Percentiles rank a stretch among this genome's conserved stretches.
phyloP scores from a whole-genome alignment of 2,113 vertebrate genomes.

The Oryzias curvinotus region DNA sequence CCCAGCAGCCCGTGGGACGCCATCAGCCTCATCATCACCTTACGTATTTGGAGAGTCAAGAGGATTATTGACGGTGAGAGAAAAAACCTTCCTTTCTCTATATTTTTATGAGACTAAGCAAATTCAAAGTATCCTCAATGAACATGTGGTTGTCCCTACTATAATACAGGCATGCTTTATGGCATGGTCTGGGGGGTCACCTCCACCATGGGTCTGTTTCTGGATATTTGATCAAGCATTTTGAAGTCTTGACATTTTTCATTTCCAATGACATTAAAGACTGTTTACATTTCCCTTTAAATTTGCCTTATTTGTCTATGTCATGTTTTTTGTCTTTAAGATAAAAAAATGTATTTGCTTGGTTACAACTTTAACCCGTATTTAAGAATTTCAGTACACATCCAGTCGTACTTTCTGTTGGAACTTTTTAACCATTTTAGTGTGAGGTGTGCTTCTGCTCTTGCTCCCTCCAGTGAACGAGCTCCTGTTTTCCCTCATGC shows the following conservation, averaged over 20 bases:
- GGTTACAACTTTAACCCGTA: neutral
- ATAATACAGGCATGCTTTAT: conserved; percentile 53
- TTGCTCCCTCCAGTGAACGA: conserved; percentile 37
- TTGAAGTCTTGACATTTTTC: neutral
- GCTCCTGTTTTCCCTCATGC: conserved; percentile 23
- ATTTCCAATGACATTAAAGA: neutral
- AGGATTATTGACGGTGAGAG: conserved; percentile 94
- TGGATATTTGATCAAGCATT: conserved; percentile 46
- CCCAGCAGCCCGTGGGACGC: conserved; percentile 98
- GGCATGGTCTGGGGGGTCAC: conserved; percentile 60
- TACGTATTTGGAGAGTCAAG: conserved; percentile 97
- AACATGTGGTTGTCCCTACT: conserved; percentile 67
- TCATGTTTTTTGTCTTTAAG: neutral
- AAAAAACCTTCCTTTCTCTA: conserved; percentile 22
- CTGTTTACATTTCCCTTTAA: neutral
- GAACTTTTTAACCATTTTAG: no score
- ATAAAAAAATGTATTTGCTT: neutral
- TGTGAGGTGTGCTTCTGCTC: conserved; percentile 8
- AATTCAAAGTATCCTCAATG: conserved; percentile 64
- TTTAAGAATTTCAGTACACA: neutral
- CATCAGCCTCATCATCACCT: conserved; percentile 97
- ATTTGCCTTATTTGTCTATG: neutral
- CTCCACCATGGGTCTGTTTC: conserved; percentile 20
- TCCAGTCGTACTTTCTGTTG: no score
- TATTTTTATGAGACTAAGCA: conserved; percentile 49